phyloP scores from a whole-genome alignment of 2,113 vertebrate genomes.

The Leptosomus discolor region DNA sequence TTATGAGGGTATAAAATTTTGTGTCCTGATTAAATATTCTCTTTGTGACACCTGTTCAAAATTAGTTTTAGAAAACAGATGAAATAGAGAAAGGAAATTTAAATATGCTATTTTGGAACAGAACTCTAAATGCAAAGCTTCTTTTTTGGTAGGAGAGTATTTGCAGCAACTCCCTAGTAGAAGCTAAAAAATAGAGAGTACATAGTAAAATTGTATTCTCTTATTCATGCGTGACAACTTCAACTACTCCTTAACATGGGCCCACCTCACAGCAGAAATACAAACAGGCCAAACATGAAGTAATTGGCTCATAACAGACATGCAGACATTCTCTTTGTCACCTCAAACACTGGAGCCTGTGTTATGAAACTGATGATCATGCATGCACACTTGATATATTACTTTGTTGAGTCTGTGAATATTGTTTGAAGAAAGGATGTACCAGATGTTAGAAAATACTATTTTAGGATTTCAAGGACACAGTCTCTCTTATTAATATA shows the following conservation, averaged over 20 bases:
- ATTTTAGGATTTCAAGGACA: neutral
- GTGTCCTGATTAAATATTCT: neutral
- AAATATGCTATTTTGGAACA: neutral
- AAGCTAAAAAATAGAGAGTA: neutral
- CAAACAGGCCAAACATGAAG: neutral
- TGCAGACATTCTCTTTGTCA: neutral
- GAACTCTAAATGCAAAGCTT: neutral
- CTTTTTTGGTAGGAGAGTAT: neutral
- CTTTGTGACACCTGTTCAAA: neutral
- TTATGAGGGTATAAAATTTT: neutral
- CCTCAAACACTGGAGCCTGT: neutral
- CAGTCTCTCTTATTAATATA: neutral
- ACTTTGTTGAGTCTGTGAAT: neutral
- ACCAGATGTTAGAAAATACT: neutral
- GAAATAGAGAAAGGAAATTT: neutral
- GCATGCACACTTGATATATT: neutral
- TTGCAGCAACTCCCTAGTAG: neutral
- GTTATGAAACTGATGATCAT: neutral
- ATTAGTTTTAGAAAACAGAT: neutral
- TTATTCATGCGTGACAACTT: neutral
- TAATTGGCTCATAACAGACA: neutral
- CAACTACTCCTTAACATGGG: neutral
- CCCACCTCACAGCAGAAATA: neutral
- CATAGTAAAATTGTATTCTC: neutral
- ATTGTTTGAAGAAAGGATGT: neutral